A percentile compares a stretch with the other conserved stretches of the same genome.
Conservation (phyloP, 2,113 vertebrate genomes). For the Centropus bengalensis region DNA sequence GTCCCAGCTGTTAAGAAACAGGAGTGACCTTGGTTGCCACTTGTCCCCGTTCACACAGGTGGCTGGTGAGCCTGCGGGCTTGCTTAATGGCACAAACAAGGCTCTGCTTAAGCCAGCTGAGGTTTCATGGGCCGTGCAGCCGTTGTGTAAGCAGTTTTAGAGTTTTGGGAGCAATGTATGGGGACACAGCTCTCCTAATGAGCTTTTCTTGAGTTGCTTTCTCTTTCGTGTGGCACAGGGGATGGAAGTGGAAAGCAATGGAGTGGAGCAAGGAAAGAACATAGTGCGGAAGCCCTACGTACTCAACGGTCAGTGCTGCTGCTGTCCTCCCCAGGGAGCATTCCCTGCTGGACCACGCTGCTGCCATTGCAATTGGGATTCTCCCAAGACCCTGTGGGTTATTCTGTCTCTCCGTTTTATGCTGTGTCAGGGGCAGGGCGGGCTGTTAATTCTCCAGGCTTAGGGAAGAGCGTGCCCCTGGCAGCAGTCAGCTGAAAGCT, state of each 20-base stretch:
- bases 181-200: not conserved
- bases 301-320: slow-evolving; percentile 72
- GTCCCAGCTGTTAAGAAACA: not conserved
- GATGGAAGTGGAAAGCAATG: slow-evolving; percentile 19
- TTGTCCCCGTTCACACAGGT: not conserved
- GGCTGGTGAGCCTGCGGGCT: fast-evolving
- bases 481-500: not conserved
- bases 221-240: slow-evolving; percentile 44
- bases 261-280: not conserved
- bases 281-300: slow-evolving; percentile 78
- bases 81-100: fast-evolving
- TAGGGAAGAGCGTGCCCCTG: fast-evolving
- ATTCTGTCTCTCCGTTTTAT: not conserved
- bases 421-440: not conserved
- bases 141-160: not conserved
- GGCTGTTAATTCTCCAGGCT: not conserved
- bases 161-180: not conserved
- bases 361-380: not conserved
- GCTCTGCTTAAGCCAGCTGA: not conserved
- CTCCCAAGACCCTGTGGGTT: not conserved
- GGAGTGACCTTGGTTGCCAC: not conserved
- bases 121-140: not conserved
- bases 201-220: not conserved
- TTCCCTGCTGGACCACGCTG: not conserved
- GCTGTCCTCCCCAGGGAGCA: not conserved